A percentile compares a stretch with the other conserved stretches of the same genome.
phyloP scores from a whole-genome alignment of 1,140 invertebrate species.

The Drosophila orena region DNA sequence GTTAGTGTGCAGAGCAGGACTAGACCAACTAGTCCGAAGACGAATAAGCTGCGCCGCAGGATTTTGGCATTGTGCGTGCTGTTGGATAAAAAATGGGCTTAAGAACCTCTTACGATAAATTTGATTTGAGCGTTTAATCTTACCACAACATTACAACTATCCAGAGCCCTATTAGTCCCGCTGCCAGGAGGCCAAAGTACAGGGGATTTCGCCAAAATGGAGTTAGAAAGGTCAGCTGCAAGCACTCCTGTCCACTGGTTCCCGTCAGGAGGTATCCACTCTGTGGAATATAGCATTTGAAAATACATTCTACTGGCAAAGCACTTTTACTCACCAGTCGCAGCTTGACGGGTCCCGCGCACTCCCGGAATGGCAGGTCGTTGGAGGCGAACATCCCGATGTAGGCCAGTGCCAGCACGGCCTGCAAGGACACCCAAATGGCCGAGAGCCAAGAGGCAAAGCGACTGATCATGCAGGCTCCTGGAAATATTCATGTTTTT shows the following conservation, averaged over 20 bases:
- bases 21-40: conserved; percentile 70
- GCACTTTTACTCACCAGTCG: conserved; percentile 39
- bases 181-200: conserved; percentile 78
- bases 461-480: conserved; percentile 82
- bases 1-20: conserved; percentile 70
- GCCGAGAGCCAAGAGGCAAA: conserved; percentile 83
- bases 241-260: conserved; percentile 76
- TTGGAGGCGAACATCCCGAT: conserved; percentile 80
- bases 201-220: conserved; percentile 82
- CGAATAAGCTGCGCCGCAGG: conserved; percentile 73
- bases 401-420: conserved; percentile 78
- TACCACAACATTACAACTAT: conserved; percentile 84
- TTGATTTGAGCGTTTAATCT: neutral
- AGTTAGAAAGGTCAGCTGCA: conserved; percentile 81
- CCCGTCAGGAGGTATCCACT: conserved; percentile 66
- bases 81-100: neutral
- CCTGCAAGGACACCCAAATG: conserved; percentile 83
- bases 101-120: neutral
- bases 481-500: conserved; percentile 23
- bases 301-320: neutral
- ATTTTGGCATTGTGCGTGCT: conserved; percentile 83
- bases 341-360: conserved; percentile 70
- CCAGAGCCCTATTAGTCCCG: conserved; percentile 79
- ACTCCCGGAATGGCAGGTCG: conserved; percentile 77
- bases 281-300: conserved; percentile 17